Evolutionary conservation across 1,140 invertebrate species (phyloP), one percentile per base, ranked within the genome.

Genomic region (Atta cephalotes): DNA sequence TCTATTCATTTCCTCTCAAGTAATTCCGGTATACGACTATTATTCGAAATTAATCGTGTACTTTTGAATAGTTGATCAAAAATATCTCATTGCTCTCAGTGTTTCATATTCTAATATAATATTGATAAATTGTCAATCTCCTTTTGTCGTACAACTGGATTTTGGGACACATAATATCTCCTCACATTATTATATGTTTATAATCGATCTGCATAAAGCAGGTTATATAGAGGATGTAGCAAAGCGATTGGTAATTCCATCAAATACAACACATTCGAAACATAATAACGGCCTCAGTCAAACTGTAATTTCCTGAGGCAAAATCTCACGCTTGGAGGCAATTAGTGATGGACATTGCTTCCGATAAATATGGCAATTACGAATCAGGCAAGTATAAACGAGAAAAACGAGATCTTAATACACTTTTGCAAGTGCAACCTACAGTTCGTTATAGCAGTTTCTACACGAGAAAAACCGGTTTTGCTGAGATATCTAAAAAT

Each of bases 281-380:
- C 31, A 60, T 72, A 82, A 82, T 45, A 82, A 72, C 25, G 1
- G 10, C 25, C 3, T 18, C 68, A 28, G 45, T 49, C 62, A 45
- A 65, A 25, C 18, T 35, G 51, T 25, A 81, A 58, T 58, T 81
- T 71, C 65, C 66, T 58, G 31, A 9, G 5, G 16, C 53, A 7
- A 81, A 81, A 81, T 81, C 35, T 81, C 66, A 49, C 35, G 79
- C 68, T 25, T 45, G 6, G 16, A 60, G 25, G 66, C 25, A 82
- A 72, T 82, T 82, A 49, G 3, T 21, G 66, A 58, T 45, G 68
- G 39, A 31, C 35, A 58, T 63, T 58, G 66, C 18, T 72, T 28
- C 14, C 16, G 51, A 81, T 80, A 80, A 68, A 53, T 72, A 81
- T 81, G 18, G 71, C 71, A 72, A 81, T 81, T 71, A 31, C 9